Conservation (phyloP, 2,113 vertebrate genomes). For the Clinocottus analis region DNA sequence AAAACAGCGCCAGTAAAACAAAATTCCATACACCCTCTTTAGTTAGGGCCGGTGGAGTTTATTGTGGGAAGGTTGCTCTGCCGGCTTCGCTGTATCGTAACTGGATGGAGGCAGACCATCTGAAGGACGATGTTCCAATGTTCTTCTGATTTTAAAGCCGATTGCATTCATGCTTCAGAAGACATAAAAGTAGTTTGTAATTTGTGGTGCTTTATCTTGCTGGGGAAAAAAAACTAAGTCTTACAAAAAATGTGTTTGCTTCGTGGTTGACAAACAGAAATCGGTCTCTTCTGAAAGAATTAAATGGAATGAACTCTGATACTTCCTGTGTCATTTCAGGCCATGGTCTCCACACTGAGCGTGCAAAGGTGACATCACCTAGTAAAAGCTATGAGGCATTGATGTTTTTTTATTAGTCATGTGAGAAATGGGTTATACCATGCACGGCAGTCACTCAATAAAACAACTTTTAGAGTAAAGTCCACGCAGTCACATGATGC, state of each 20-base stretch:
- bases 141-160: no score
- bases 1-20: neutral
- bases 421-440: neutral
- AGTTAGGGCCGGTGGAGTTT: neutral
- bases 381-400: neutral
- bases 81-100: neutral
- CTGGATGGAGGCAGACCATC: no score
- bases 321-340: constrained; percentile 7
- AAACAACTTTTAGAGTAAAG: constrained; percentile 56
- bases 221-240: no score
- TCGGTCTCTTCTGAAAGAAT: neutral
- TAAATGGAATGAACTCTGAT: neutral
- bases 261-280: no score
- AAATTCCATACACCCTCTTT: neutral
- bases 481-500: constrained; percentile 67
- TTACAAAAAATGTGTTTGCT: no score
- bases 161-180: no score
- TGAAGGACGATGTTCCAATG: no score
- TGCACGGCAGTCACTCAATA: neutral
- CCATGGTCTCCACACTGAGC: neutral
- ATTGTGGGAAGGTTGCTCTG: neutral
- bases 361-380: neutral
- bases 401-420: neutral
- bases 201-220: no score
- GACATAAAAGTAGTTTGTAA: no score